Base-by-base conservation (phyloP, 1,140 invertebrate genomes). In the Aphelenchoides besseyi region DNA sequence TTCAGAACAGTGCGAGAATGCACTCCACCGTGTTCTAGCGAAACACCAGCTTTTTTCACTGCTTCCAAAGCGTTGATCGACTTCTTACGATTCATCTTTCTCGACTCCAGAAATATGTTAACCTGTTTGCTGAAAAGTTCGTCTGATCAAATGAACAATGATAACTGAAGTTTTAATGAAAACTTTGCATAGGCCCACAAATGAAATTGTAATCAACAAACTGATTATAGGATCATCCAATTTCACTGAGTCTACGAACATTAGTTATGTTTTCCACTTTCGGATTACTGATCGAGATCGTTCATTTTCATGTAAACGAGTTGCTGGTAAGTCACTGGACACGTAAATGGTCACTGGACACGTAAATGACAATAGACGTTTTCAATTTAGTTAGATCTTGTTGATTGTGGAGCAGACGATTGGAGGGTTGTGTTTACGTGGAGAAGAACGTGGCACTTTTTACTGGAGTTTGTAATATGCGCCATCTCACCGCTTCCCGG, bases 331-430 rank as follows among this genome's bases (percentile, higher is more conserved):
- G 64, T 52, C 37, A 8, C n/a, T 41, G 37, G n/a, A 41, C n/a
- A n/a, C n/a, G n/a, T n/a, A n/a, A n/a, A 23, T 52, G 48, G 1
- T 52, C 23, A 52, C 48, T n/a, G 48, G n/a, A 52, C 48, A n/a
- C 48, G 2, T 28, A 1, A 30, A 26, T 23, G 29, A 1, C 23
- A 59, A 1, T 32, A 26, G 29, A 57, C 12, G 23, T n/a, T 55
- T 68, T 53, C 16, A 33, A 57, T 71, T 66, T 37, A 82, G 80
- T 70, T 82, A 54, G 82, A 84, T 30, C 33, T 82, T 29, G 74
- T 83, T 1, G 80, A 84, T 48, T 84, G 82, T 69, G 82, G 82
- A 16, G 82, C 81, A 18, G 82, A 84, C 62, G 81, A 83, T 71
- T 83, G 78, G 75, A 55, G 81, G 37, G 82, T 83, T 9, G 81